Conservation (phyloP, 2,888 invertebrate genomes). For the Tricholauxania praeusta region DNA sequence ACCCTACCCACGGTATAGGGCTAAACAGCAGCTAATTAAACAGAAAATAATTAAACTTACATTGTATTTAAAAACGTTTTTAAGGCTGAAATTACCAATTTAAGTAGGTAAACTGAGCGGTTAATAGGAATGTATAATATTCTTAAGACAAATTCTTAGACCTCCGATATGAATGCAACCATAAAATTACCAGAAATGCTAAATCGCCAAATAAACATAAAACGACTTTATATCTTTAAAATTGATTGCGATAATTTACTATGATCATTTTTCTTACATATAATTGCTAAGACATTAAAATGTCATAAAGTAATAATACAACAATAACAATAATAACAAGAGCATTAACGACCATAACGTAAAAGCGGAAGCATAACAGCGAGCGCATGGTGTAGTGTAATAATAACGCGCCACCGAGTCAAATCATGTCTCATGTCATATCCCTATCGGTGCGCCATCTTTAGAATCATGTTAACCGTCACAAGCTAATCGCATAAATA, state of each 20-base stretch:
- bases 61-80: too few species aligned
- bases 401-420: slow-evolving; percentile 16
- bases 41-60: too few species aligned
- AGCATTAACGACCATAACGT: neutral
- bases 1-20: too few species aligned
- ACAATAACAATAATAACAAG: slow-evolving; percentile 1
- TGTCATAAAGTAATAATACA: slow-evolving; percentile 35
- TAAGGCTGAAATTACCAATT: too few species aligned
- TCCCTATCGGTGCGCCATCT: slow-evolving; percentile 38
- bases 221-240: neutral
- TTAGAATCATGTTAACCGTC: slow-evolving; percentile 45
- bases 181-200: neutral
- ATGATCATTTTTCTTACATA: slow-evolving; percentile 15
- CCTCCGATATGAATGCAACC: too few species aligned
- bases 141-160: too few species aligned
- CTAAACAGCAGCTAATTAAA: too few species aligned
- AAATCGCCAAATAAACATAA: neutral
- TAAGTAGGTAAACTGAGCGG: too few species aligned
- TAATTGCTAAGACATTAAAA: slow-evolving; percentile 38
- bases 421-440: slow-evolving; percentile 35
- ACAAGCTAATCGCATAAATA: slow-evolving; percentile 47
- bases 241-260: neutral
- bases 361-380: slow-evolving; percentile 38
- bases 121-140: too few species aligned
- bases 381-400: slow-evolving; percentile 18